Percentiles rank a stretch among this genome's conserved stretches.
Conservation (phyloP, 2,888 invertebrate genomes). For the Conus canariensis region DNA sequence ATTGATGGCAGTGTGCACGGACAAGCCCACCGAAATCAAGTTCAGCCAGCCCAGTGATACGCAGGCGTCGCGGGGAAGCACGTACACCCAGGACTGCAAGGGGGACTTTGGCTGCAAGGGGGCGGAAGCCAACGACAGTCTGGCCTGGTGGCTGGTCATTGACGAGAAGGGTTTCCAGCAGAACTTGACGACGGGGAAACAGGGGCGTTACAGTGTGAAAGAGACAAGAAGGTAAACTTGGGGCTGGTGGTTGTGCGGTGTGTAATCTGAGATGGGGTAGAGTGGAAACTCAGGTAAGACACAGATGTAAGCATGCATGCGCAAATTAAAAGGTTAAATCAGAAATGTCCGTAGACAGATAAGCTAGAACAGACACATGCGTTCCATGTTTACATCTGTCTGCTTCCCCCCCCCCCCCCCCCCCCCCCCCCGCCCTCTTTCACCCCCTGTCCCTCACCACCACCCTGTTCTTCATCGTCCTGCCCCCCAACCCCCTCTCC, state of each 20-base stretch:
- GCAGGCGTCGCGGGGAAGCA: background rate
- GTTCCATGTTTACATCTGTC: no score
- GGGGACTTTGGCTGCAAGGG: slow-evolving; percentile 19
- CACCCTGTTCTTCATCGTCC: no score
- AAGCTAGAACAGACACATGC: no score
- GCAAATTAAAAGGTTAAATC: background rate
- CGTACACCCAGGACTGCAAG: background rate
- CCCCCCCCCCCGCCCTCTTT: no score
- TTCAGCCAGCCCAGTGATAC: background rate
- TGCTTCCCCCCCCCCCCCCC: no score
- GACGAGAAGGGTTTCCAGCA: background rate
- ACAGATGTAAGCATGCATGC: background rate
- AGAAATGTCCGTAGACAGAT: no score
- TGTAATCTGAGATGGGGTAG: background rate
- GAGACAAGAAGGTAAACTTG: background rate
- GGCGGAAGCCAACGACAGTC: background rate
- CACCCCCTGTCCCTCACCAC: no score
- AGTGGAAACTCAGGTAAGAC: no score
- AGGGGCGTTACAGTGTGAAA: background rate
- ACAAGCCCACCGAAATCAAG: background rate
- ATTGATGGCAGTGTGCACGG: background rate
- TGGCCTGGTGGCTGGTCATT: slow-evolving; percentile 16
- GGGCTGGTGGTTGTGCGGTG: background rate
- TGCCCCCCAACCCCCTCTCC: no score
- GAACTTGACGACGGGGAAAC: background rate